Evolutionary conservation across 2,888 invertebrate species (phyloP).

Genomic region (Noctua janthe): DNA sequence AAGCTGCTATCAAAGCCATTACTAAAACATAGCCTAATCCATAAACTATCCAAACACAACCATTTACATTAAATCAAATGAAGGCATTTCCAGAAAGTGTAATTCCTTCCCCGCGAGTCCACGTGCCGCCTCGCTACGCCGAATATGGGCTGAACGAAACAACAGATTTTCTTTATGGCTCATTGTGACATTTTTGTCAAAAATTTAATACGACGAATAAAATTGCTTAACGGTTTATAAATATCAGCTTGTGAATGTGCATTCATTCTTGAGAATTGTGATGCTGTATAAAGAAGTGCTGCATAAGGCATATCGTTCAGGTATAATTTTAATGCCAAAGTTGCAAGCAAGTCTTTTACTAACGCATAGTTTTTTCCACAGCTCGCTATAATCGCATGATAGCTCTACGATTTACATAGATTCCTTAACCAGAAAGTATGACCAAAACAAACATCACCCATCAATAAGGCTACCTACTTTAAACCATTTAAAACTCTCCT

Average conservation of each 20-base stretch:
- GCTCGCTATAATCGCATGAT: slow-evolving; percentile 2
- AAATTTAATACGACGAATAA: slow-evolving; percentile 60
- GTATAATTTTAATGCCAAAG: neutral
- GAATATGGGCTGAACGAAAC: slow-evolving; percentile 62
- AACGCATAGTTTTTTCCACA: slow-evolving; percentile 1
- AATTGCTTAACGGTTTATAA: slow-evolving; percentile 65
- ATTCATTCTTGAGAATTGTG: slow-evolving; percentile 41
- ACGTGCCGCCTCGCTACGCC: slow-evolving; percentile 68
- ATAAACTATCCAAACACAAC: slow-evolving; percentile 2
- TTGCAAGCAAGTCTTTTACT: neutral
- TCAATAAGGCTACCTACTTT: slow-evolving; percentile 34
- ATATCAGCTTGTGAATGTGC: slow-evolving; percentile 42
- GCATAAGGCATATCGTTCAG: slow-evolving; percentile 12
- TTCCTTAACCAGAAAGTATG: slow-evolving; percentile 3
- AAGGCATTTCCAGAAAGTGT: slow-evolving; percentile 66
- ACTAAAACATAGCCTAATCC: neutral
- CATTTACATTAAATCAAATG: slow-evolving; percentile 38
- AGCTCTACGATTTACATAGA: slow-evolving; percentile 25
- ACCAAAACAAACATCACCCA: slow-evolving; percentile 20
- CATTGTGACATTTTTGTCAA: slow-evolving; percentile 64
- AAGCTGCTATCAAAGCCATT: neutral
- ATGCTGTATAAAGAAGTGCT: slow-evolving; percentile 8
- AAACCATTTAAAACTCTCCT: slow-evolving; percentile 39
- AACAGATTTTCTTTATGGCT: slow-evolving; percentile 54
- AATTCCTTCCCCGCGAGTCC: slow-evolving; percentile 46